Evolutionary conservation across 2,888 invertebrate genomes (phyloP).

Genomic region (Pandemis heparana): DNA sequence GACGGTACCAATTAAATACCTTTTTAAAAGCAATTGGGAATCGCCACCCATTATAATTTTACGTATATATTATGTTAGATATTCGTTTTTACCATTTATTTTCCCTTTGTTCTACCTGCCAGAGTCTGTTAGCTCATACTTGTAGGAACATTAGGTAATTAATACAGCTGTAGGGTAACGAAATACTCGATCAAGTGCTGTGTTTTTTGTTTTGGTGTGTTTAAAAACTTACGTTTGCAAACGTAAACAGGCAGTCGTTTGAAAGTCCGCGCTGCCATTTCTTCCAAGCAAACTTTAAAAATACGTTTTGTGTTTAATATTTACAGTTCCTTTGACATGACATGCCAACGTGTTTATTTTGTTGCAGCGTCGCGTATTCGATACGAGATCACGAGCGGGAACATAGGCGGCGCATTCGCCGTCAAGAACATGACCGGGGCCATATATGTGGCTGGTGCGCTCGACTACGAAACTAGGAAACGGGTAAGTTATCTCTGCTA

Average conservation of each 20-base stretch:
- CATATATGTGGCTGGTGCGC: conserved; percentile 98
- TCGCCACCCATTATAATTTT: no score
- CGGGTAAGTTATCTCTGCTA: conserved; percentile 89
- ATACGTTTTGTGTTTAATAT: conserved; percentile 38
- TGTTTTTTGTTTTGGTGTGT: background rate
- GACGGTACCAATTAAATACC: no score
- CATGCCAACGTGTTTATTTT: conserved; percentile 61
- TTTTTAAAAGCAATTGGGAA: no score
- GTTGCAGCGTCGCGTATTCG: conserved; percentile 97
- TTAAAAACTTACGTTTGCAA: background rate
- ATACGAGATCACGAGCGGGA: conserved; percentile 99
- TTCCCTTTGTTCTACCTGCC: background rate
- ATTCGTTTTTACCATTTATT: background rate
- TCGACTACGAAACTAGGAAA: conserved; percentile 98
- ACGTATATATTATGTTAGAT: background rate
- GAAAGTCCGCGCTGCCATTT: conserved; percentile 1
- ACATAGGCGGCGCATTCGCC: conserved; percentile 98
- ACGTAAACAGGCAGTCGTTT: background rate
- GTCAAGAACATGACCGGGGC: conserved; percentile 99
- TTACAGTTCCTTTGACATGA: conserved; percentile 62
- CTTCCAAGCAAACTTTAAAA: conserved; percentile 35
- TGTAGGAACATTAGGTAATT: background rate
- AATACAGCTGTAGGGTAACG: background rate
- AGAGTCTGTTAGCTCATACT: background rate
- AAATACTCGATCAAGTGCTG: background rate